These are phyloP conservation scores for Cyanoderma ruficeps DNA, from an alignment of 2,113 vertebrate species.

Conservation along the genomic window DNA sequence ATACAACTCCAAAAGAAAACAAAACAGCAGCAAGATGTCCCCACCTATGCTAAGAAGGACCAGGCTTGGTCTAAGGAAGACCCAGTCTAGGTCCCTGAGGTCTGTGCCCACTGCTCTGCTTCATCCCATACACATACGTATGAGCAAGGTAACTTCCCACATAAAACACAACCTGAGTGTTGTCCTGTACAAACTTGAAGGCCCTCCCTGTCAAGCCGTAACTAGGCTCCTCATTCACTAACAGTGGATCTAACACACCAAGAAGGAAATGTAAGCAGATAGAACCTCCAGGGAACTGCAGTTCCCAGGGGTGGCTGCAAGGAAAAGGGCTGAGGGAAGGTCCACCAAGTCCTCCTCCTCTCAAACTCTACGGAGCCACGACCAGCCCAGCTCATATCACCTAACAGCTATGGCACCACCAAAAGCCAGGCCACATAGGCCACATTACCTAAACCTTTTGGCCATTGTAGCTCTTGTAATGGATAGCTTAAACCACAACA, in stretches of 20 bases:
- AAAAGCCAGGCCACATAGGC: neutral
- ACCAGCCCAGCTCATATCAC: neutral
- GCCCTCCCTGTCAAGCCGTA: neutral
- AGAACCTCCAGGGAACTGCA: neutral
- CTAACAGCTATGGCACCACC: accelerated
- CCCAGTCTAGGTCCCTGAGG: neutral
- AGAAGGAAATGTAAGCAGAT: neutral
- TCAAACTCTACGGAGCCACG: neutral
- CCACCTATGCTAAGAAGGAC: neutral
- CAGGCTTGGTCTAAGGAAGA: neutral
- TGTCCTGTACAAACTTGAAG: neutral
- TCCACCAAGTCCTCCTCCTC: neutral
- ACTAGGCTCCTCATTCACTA: neutral
- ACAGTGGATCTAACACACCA: neutral
- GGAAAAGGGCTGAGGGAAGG: neutral
- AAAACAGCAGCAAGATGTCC: neutral
- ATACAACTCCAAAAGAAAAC: neutral
- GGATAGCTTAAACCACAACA: neutral
- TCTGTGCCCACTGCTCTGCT: neutral
- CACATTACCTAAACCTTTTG: neutral
- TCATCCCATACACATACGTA: accelerated
- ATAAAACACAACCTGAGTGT: accelerated
- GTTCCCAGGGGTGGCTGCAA: neutral
- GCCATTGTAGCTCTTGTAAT: neutral
- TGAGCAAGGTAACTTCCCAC: neutral